Evolutionary conservation across 2,888 invertebrate genomes (phyloP), one percentile per base, ranked within the genome.

Genomic region (Micropterix aruncella): DNA sequence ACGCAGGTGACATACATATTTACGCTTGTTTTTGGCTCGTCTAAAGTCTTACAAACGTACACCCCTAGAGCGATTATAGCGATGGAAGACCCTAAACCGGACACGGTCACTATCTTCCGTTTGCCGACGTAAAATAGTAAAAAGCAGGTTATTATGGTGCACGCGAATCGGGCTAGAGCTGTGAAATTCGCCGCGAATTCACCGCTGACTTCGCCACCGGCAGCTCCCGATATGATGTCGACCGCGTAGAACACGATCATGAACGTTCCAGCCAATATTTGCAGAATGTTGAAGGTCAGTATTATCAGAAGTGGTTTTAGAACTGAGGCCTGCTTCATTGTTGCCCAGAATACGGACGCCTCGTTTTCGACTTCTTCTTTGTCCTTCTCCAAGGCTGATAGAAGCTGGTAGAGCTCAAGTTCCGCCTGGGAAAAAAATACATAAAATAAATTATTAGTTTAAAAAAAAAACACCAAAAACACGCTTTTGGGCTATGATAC

Each of bases 161-260:
- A 79, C 1, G 66, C 52, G 36, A 82, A 73, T 27, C 86, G 68
- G 2, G 82, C 75, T 9, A 75, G 60, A 0, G 84, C 85, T 1
- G 82, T 83, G 48, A 80, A 69, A 47, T 82, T 79, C 0, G 85
- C 85, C 1, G 80, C 80, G 46, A 71, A 55, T 47, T 73, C 73
- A 40, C 65, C 64, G 50, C 74, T 65, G 16, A 68, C 16, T 14
- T 67, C 50, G 5, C 70, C 59, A 48, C 74, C 73, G 2, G 73
- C 74, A 45, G 74, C 64, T 45, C 77, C 75, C 4, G 71, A 62
- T 4, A 85, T 70, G 45, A 86, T 80, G 53, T 84, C 81, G 1
- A 85, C 81, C 1, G 84, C 85, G 56, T 86, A 86, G 62, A 85
- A 86, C 44, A 86, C 81, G 45, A 86, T 76, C 12, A 86, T 70